Base-by-base conservation (phyloP, 2,797 vertebrate species). In the Scomberomorus guttatus region DNA sequence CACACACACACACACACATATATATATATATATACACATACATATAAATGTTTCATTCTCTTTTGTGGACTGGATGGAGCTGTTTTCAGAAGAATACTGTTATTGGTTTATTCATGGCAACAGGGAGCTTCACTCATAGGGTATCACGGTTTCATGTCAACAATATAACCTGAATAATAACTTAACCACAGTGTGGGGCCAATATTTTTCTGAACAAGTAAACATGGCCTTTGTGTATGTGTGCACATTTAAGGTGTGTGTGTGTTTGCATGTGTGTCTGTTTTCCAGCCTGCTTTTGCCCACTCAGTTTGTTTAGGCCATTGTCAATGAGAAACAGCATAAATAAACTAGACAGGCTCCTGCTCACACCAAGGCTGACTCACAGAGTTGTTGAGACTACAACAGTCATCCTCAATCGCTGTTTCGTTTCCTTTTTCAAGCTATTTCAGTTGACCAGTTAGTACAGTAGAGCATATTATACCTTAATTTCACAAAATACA, bases 301-400 rank as follows among this genome's bases (percentile, higher is more conserved):
- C 27, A 12, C 58, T 71, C 56, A 50, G 42, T 65, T 82, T 80
- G 64, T 80, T 86, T 77, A 60, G 63, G 60, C 75, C 73, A 60
- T 75, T 86, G 61, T 77, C 73, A 83, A 27, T 20, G 52, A 37
- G 18, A 76, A 76, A 24, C 66, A 68, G 62, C 70, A 55, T 78
- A 55, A 81, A 80, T 50, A 80, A 73, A 68, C 50, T 50, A n/a
- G 11, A 72, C 64, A 61, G 75, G 6, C 68, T 73, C 58, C 58
- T 48, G 42, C 48, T 75, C 50, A 72, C 51, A 70, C 62, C 69
- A 24, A 72, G 39, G 67, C 29, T 60, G 63, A 69, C 55, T 83
- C 29, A 58, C 77, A 46, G 50, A 60, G 66, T 64, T 66, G 62
- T 13, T 63, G 70, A 71, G 63, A 57, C 72, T 50, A 10, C 44